phyloP scores from a whole-genome alignment of 1,140 invertebrate genomes.

The Drosophila truncata region DNA sequence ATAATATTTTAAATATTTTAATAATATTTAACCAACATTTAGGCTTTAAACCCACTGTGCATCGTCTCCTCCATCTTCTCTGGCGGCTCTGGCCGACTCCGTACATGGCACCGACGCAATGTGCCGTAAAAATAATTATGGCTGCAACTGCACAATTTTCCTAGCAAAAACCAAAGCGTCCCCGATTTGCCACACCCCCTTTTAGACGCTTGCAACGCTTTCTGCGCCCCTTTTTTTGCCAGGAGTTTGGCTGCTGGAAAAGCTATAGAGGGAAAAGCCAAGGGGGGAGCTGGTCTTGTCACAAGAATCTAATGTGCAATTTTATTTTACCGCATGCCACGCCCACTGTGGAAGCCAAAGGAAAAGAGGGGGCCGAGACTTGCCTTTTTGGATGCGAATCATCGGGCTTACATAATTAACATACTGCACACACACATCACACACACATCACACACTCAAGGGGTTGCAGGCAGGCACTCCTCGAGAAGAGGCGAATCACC shows the following conservation, averaged over 20 bases:
- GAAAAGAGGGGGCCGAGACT: slow-evolving; percentile 18
- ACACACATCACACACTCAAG: background rate
- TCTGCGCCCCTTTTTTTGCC: slow-evolving; percentile 45
- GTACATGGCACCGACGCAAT: slow-evolving; percentile 61
- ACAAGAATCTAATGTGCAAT: slow-evolving; percentile 66
- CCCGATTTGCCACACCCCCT: slow-evolving; percentile 60
- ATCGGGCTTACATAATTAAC: slow-evolving; percentile 44
- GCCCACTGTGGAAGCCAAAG: slow-evolving; percentile 36
- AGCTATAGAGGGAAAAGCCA: slow-evolving; percentile 1
- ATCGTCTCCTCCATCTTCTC: slow-evolving; percentile 12
- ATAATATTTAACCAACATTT: too few species aligned
- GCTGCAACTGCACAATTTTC: slow-evolving; percentile 79
- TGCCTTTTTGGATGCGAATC: slow-evolving; percentile 18
- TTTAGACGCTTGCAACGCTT: slow-evolving; percentile 62
- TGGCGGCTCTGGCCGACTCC: slow-evolving; percentile 26
- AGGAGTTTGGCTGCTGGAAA: slow-evolving; percentile 31
- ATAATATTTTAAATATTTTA: too few species aligned
- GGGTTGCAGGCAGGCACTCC: slow-evolving; percentile 6
- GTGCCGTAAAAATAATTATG: slow-evolving; percentile 83
- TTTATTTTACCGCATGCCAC: slow-evolving; percentile 64
- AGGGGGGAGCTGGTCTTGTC: slow-evolving; percentile 20
- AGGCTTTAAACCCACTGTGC: too few species aligned
- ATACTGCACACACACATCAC: slow-evolving; percentile 8
- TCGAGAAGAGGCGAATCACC: background rate
- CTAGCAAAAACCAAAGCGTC: slow-evolving; percentile 18